A percentile compares a stretch with the other conserved stretches of the same genome.
These are phyloP conservation scores for Spodoptera frugiperda DNA, from an alignment of 1,140 invertebrate species.

Conservation along the genomic window DNA sequence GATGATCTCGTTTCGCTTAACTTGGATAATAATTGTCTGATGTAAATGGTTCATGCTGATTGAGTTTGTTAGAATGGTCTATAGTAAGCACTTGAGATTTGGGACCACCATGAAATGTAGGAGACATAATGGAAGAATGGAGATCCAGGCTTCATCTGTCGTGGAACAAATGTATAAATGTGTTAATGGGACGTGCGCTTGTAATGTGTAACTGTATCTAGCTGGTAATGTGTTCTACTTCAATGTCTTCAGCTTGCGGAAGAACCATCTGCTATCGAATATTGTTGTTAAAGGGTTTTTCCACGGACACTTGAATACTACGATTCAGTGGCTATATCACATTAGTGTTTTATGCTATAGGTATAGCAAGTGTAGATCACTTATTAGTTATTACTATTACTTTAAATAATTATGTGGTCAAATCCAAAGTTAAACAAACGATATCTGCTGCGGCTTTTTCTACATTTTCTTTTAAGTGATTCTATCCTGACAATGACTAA, in stretches of 20 bases:
- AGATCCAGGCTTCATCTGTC: constrained; percentile 5
- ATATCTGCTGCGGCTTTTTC: too few species aligned
- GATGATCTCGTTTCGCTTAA: constrained; percentile 74
- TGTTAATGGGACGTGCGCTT: constrained; percentile 11
- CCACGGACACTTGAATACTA: not conserved
- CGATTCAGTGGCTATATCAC: too few species aligned
- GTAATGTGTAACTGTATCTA: constrained; percentile 4
- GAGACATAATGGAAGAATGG: not conserved
- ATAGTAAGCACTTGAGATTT: constrained; percentile 76
- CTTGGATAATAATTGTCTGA: constrained; percentile 60
- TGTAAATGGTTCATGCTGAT: constrained; percentile 71
- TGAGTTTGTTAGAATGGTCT: constrained; percentile 63
- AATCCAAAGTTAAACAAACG: too few species aligned
- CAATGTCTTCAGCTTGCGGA: not conserved
- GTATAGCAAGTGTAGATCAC: too few species aligned
- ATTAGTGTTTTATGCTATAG: too few species aligned
- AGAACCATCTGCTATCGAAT: not conserved
- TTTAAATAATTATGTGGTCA: too few species aligned
- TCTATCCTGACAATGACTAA: too few species aligned
- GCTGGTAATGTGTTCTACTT: constrained; percentile 4
- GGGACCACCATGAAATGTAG: constrained; percentile 70
- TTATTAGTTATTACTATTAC: too few species aligned
- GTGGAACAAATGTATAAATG: constrained; percentile 12
- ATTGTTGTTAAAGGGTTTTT: not conserved
- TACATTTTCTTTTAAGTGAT: too few species aligned